Base-by-base conservation (phyloP, 1,140 invertebrate species). In the Zaprionus davidi region DNA sequence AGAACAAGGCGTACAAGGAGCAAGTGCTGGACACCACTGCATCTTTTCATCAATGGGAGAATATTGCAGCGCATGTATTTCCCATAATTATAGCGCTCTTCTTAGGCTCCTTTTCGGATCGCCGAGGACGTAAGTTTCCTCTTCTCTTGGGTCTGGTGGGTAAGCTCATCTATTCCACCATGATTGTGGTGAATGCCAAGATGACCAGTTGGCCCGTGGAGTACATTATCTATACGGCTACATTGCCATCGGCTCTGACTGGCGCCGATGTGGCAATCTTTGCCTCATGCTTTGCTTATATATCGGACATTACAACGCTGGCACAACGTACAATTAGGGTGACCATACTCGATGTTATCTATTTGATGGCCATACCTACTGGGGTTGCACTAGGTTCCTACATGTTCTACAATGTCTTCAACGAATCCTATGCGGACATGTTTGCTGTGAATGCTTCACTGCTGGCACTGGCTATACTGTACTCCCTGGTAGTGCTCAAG, bases 221-320 rank as follows among this genome's bases (percentile, higher is more conserved):
- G 62, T 95, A 95, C 76, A 93, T 97, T 1, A 94, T 96, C 65
- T 96, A 95, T 77, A 95, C 95, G 2, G 96, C 96, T 0, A 95
- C 94, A 9, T 91, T 97, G 22, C 96, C 96, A 0, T 95, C 95
- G 91, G 95, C 95, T 0, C 76, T 97, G 15, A 95, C 96, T 0
- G 96, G 96, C 0, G 95, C 95, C 5, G 96, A 96, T 82, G 94
- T 97, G 13, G 95, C 96, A 0, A 96, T 97, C 75, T 97, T 97
- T 85, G 95, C 95, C 12, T 94, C 95, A 0, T 95, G 95, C 38
- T 97, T 97, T 83, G 94, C 96, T 0, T 97, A 97, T 79, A 94
- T 97, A 36, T 94, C 96, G 7, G 96, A 97, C 76, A 93, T 97
- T 22, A 94, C 95, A 0, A 94, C 94, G 0, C 41, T 94, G 2